Evolutionary conservation across 2,797 vertebrate genomes (phyloP).

Genomic region (Taenioides sp.): DNA sequence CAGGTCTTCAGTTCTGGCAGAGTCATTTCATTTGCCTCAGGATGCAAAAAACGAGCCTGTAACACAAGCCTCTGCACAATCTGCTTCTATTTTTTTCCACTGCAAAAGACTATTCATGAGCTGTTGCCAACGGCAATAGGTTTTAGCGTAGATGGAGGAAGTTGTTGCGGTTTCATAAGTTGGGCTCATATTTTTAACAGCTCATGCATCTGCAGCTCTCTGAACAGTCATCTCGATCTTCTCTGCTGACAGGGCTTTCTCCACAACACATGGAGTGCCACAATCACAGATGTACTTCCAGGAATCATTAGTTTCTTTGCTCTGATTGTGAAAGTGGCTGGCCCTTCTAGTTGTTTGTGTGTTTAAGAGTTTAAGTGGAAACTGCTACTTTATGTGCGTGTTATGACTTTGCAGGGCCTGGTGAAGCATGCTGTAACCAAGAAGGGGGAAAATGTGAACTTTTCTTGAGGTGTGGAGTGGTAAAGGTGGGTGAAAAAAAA

Average conservation of each 20-base stretch:
- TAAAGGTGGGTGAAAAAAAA: no score
- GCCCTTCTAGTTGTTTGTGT: background rate
- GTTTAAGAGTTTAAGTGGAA: constrained; percentile 11
- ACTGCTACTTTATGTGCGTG: background rate
- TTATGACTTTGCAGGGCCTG: background rate
- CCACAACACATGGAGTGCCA: constrained; percentile 23
- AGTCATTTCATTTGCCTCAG: no score
- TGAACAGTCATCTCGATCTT: constrained; percentile 35
- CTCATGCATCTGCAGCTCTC: constrained; percentile 34
- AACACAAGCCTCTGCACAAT: no score
- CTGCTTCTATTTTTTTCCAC: no score
- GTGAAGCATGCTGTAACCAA: background rate
- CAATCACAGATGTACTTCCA: constrained; percentile 23
- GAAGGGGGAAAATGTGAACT: background rate
- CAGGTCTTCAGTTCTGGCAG: no score
- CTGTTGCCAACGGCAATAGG: no score
- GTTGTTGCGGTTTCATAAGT: background rate
- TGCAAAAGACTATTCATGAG: no score
- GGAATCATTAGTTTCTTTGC: constrained; percentile 26
- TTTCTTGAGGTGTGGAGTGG: background rate
- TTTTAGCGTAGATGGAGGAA: background rate
- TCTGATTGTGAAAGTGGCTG: background rate
- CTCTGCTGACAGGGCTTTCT: constrained; percentile 36
- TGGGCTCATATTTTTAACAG: constrained; percentile 31
- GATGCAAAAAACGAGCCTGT: no score